phyloP scores from a whole-genome alignment of 2,113 vertebrate genomes.

The Bos javanicus region DNA sequence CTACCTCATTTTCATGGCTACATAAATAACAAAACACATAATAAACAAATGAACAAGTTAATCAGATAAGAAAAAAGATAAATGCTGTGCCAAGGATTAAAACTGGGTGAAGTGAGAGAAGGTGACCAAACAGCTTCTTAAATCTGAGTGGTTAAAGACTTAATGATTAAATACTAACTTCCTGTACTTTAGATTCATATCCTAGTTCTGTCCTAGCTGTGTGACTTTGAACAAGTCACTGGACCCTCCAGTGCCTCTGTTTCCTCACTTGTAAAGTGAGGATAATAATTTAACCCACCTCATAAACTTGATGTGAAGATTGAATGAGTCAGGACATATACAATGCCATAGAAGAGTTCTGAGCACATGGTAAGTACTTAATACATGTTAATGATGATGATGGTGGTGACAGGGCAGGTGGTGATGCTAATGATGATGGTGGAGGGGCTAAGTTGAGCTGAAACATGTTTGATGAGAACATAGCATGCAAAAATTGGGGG shows the following conservation, averaged over 20 bases:
- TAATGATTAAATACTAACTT: background rate
- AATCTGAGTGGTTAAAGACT: background rate
- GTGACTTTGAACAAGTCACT: background rate
- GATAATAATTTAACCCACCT: background rate
- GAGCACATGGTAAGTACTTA: background rate
- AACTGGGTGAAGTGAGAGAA: background rate
- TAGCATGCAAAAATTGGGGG: background rate
- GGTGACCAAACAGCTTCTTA: background rate
- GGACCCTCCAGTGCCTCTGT: background rate
- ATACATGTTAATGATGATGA: no score
- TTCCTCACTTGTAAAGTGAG: background rate
- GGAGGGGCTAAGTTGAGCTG: background rate
- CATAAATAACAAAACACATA: background rate
- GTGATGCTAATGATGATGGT: background rate
- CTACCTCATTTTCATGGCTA: background rate
- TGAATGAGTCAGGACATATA: background rate
- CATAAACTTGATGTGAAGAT: background rate
- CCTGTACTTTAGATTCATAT: background rate
- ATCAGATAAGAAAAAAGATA: background rate
- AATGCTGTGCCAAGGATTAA: background rate
- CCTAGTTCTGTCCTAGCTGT: background rate
- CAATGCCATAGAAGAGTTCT: background rate
- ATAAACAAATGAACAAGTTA: background rate
- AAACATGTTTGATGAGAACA: background rate
- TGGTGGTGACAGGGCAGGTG: no score